phyloP scores from a whole-genome alignment of 2,113 vertebrate genomes.

The Corythoichthys haematopterus region DNA sequence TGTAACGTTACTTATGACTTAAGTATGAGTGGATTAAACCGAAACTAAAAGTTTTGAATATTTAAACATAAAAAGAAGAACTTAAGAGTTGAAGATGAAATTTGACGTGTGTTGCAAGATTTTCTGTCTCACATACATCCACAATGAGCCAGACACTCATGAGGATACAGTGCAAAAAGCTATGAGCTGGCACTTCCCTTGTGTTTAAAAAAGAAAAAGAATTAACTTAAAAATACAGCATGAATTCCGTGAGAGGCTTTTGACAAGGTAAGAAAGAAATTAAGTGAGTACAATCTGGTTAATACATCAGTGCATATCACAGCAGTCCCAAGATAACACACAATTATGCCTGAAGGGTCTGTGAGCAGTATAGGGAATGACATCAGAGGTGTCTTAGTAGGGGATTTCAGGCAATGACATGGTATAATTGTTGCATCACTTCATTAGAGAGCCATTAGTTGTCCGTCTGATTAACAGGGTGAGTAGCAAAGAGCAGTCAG shows the following conservation, averaged over 20 bases:
- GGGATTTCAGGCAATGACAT: not conserved
- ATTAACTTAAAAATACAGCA: not conserved
- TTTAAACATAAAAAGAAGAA: slow-evolving; percentile 26
- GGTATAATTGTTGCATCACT: not conserved
- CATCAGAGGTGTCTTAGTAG: not conserved
- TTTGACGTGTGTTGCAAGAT: slow-evolving; percentile 56
- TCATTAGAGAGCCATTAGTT: not conserved
- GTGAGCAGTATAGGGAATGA: too few species aligned
- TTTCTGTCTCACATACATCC: slow-evolving; percentile 35
- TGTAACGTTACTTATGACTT: slow-evolving; percentile 13
- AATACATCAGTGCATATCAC: not conserved
- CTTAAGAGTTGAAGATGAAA: slow-evolving; percentile 44
- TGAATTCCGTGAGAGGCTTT: not conserved
- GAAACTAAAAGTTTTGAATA: slow-evolving; percentile 37
- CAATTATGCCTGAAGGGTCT: not conserved
- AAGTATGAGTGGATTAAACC: slow-evolving; percentile 10
- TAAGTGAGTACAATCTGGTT: not conserved
- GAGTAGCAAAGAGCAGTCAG: too few species aligned
- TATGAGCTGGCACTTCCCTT: slow-evolving; percentile 26
- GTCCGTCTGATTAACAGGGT: not conserved
- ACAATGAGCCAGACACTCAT: slow-evolving; percentile 44
- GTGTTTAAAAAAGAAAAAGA: slow-evolving; percentile 24
- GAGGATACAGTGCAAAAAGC: slow-evolving; percentile 14
- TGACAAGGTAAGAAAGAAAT: not conserved
- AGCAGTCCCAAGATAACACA: not conserved